Conservation (phyloP, 2,797 vertebrate genomes). For the Cephalopachus bancanus region DNA sequence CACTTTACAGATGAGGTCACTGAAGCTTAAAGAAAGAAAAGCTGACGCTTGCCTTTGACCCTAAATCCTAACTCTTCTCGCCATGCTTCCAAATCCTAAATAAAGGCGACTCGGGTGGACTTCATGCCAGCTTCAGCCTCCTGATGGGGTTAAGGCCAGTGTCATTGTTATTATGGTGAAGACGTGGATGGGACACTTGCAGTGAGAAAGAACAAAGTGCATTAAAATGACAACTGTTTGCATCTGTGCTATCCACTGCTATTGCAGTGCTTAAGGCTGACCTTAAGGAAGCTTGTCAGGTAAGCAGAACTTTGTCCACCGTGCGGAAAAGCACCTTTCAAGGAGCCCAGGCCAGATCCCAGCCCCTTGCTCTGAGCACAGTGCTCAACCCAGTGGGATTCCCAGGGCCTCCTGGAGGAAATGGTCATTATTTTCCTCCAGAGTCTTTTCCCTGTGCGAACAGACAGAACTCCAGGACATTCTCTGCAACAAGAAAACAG, state of each 20-base stretch:
- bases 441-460: not conserved
- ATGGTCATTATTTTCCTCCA: not conserved
- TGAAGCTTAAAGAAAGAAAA: not conserved
- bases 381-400: not conserved
- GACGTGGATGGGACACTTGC: not conserved
- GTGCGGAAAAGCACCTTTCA: not conserved
- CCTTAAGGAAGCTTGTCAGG: not conserved
- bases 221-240: not conserved
- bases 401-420: not conserved
- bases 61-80: not conserved
- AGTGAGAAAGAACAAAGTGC: not conserved
- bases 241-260: not conserved
- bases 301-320: not conserved
- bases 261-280: not conserved
- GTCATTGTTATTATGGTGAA: not conserved
- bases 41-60: not conserved
- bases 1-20: not conserved
- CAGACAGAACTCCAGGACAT: not conserved
- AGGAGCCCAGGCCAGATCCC: not conserved
- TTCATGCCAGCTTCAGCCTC: not conserved
- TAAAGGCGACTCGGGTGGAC: too few species aligned
- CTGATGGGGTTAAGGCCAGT: not conserved
- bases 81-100: not conserved
- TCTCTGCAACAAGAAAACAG: not conserved
- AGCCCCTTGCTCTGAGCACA: rapidly evolving